Evolutionary conservation across 1,140 invertebrate species (phyloP), one percentile per base, ranked within the genome.

Genomic region (Achatina immaculata): DNA sequence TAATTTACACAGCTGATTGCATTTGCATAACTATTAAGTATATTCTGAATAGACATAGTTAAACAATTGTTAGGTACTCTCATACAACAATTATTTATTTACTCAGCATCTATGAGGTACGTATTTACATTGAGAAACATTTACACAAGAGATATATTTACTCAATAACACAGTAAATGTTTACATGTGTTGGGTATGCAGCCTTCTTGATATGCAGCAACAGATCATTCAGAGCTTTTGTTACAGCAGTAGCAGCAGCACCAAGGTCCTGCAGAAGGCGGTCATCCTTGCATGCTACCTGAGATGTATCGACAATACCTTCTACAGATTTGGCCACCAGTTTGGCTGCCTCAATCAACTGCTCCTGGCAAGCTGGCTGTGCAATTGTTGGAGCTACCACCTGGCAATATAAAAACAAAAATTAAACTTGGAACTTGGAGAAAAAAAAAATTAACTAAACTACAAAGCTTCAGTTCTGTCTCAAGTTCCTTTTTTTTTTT

Each of bases 291-390:
- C 94, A 94, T 0, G 88, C 88, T 42, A 93, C 92, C 85, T 95
- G 86, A 0, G 97, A 97, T 14, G 97, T 95, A 19, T 94, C 92
- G 0, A 98, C 95, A n/a, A 99, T 93, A 28, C 94, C 94, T 86
- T 99, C 96, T 0, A 99, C 97, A 0, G 98, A 96, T 81, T 94
- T 94, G 0, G 96, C 95, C 3, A 99, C 98, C 89, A 98, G 96
- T 43, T 96, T 94, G 0, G 97, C 95, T 0, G 98, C 98, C 72
- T 95, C 95, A 78, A 96, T 95, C 71, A 99, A 89, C 90, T 99
- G 98, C 83, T 97, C 95, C 87, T 98, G 96, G 88, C 98, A 99
- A 0, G 95, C 95, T 0, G 96, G 95, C 86, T 95, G 97, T 72
- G 96, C 94, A 7, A 99, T 94, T 3, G 94, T 95, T 31, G 94